Base-by-base conservation (phyloP, 2,113 vertebrate genomes). In the Myotis lucifugus region DNA sequence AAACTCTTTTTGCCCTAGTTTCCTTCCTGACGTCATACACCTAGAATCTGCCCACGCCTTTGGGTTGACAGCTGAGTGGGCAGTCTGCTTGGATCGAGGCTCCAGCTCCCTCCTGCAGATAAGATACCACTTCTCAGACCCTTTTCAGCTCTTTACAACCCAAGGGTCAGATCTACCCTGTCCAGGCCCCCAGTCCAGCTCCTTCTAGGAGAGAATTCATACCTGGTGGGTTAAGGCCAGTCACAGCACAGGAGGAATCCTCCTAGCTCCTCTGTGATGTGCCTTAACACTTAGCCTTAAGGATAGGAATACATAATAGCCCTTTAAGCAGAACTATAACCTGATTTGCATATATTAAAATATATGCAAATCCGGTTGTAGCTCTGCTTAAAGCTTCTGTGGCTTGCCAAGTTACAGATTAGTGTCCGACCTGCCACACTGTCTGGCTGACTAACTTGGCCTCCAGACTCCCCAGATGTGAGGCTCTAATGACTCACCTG, bases 401-500 rank as follows among this genome's bases (percentile, higher is more conserved):
- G 59, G 59, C 32, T 37, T 90, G 92, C 90, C 88, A 90, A 42
- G 34, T 69, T 70, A 77, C 46, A 19, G 40, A 50, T 27, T 73
- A 37, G 19, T 61, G 85, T 77, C 72, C 37, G 29, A 61, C 34
- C 14, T 88, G 95, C 95, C 85, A 82, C 23, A 46, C 46, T 37
- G 76, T n/a, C 81, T 81, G 72, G 72, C 67, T 92, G 92, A 97
- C 72, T 96, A 66, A 85, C 37, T 82, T 29, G 64, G 61, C 34
- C 81, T 21, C 18, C 54, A 78, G 42, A 81, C 52, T 82, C 48
- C 70, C 81, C 90, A 66, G 18, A 56, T 8, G 32, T 34, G n/a
- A 97, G 90, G 34, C 40, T 88, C 32, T 52, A 19, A 40, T 95
- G 96, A 97, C 82, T 97, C 96, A 96, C 88, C 54, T 92, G 76